A percentile compares a stretch with the other conserved stretches of the same genome.
Evolutionary conservation across 2,113 vertebrate species (phyloP).

Genomic region (Dipodomys stephensi): DNA sequence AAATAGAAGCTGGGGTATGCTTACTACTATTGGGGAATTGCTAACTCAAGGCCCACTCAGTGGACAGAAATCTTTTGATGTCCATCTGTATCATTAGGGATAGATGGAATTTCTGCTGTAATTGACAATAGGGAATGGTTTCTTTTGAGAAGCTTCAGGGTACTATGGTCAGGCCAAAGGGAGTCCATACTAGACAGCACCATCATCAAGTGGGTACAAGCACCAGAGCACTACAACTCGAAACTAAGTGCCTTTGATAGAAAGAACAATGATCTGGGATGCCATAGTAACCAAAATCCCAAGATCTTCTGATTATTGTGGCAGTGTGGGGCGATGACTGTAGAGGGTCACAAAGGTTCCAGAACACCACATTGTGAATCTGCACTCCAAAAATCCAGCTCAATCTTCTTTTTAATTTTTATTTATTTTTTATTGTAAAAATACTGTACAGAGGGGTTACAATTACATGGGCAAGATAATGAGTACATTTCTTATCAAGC

Average conservation of each 20-base stretch:
- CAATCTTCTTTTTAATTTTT: not conserved
- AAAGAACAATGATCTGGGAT: not conserved
- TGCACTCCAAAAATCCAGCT: not conserved
- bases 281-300: not conserved
- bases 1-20: not conserved
- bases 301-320: not conserved
- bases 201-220: not conserved
- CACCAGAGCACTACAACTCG: not conserved
- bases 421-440: too few species aligned
- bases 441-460: too few species aligned
- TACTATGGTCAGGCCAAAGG: not conserved
- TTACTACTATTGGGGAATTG: not conserved
- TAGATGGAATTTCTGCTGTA: not conserved
- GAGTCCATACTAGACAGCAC: fast-evolving
- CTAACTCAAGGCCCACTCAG: not conserved
- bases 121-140: not conserved
- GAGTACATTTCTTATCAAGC: too few species aligned
- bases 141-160: not conserved
- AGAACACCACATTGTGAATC: not conserved
- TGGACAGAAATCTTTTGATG: not conserved
- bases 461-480: too few species aligned
- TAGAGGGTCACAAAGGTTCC: not conserved
- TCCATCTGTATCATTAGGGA: not conserved
- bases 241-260: not conserved
- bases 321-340: too few species aligned